Evolutionary conservation across 2,888 invertebrate genomes (phyloP).

Genomic region (Palloptera scutellata): DNA sequence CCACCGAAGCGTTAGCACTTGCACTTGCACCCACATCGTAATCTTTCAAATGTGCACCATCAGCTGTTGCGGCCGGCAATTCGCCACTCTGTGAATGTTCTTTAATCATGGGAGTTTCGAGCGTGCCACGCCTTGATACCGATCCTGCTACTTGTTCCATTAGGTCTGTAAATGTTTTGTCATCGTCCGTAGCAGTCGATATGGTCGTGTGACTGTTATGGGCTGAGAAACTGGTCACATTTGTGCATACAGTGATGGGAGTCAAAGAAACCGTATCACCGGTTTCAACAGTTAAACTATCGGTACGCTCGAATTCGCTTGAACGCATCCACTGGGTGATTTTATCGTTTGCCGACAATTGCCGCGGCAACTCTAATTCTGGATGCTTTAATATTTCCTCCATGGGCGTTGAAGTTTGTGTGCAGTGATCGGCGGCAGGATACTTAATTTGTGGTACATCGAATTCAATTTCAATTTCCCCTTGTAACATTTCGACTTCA

Average conservation of each 20-base stretch:
- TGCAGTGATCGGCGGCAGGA: slow-evolving; percentile 52
- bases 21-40: not conserved
- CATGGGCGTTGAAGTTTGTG: slow-evolving; percentile 57
- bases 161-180: slow-evolving; percentile 72
- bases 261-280: slow-evolving; percentile 49
- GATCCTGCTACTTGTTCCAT: slow-evolving; percentile 77
- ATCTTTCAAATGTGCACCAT: slow-evolving; percentile 25
- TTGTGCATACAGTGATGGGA: slow-evolving; percentile 47
- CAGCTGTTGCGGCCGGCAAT: slow-evolving; percentile 37
- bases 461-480: slow-evolving; percentile 53
- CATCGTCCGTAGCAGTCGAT: slow-evolving; percentile 62
- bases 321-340: slow-evolving; percentile 63
- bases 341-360: slow-evolving; percentile 57
- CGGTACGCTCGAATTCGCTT: slow-evolving; percentile 60
- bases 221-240: slow-evolving; percentile 48
- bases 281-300: slow-evolving; percentile 54
- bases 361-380: slow-evolving; percentile 46
- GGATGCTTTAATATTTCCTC: slow-evolving; percentile 51
- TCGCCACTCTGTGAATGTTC: slow-evolving; percentile 47
- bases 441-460: slow-evolving; percentile 52
- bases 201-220: slow-evolving; percentile 47
- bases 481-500: slow-evolving; percentile 33
- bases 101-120: slow-evolving; percentile 52
- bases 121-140: slow-evolving; percentile 69
- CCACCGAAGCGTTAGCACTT: slow-evolving; percentile 62